phyloP scores from a whole-genome alignment of 1,140 invertebrate genomes.

The Aphelenchoides avenae region DNA sequence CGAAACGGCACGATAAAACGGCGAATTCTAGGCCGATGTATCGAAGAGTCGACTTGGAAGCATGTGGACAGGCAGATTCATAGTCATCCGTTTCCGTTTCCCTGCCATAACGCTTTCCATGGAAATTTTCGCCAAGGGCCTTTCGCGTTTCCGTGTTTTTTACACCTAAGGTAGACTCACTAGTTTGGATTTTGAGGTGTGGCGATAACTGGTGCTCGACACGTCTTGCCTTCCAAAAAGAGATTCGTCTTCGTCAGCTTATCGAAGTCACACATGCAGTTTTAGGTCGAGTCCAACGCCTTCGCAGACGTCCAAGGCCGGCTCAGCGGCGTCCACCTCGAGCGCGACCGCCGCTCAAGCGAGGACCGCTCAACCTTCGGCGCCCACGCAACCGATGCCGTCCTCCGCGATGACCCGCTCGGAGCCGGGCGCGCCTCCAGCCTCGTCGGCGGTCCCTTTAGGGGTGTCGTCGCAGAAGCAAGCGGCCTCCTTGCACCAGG shows the following conservation, averaged over 20 bases:
- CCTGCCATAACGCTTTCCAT: too few species aligned
- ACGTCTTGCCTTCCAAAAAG: neutral
- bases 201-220: too few species aligned
- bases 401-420: neutral
- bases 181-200: too few species aligned
- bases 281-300: constrained; percentile 7
- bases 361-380: neutral
- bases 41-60: too few species aligned
- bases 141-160: too few species aligned
- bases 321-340: neutral
- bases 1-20: too few species aligned
- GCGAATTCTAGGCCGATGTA: too few species aligned
- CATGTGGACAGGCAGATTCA: too few species aligned
- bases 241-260: neutral
- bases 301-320: constrained; percentile 1
- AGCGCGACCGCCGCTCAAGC: neutral
- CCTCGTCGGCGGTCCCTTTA: neutral
- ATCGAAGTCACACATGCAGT: too few species aligned
- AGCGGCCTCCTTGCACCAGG: neutral
- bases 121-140: too few species aligned
- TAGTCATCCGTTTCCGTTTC: too few species aligned
- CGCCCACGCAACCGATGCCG: neutral
- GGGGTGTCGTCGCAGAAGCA: neutral
- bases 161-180: too few species aligned
- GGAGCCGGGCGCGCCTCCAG: neutral